Conservation (phyloP, 2,113 vertebrate genomes). For the Mugil cephalus region DNA sequence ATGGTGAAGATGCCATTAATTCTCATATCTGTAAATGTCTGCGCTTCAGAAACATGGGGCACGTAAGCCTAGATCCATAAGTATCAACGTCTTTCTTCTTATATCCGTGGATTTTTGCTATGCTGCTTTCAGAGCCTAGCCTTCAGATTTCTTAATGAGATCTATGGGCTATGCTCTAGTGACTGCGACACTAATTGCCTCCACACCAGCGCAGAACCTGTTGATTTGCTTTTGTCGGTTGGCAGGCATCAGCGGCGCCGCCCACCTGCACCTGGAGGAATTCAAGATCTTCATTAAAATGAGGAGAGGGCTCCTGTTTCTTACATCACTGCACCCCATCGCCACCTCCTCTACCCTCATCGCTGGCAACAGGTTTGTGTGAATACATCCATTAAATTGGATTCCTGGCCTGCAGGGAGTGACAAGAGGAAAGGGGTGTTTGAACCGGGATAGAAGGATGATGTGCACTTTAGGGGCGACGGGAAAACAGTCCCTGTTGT, state of each 20-base stretch:
- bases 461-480: conserved; percentile 63
- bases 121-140: conserved; percentile 21
- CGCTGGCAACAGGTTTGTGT: conserved; percentile 72
- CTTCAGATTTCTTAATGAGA: conserved; percentile 53
- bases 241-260: conserved; percentile 31
- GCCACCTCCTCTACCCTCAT: conserved; percentile 40
- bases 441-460: conserved; percentile 67
- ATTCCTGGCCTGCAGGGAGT: conserved; percentile 77
- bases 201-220: conserved; percentile 38
- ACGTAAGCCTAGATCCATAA: not conserved
- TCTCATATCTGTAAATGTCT: no score
- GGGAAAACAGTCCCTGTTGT: conserved; percentile 67
- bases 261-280: conserved; percentile 61
- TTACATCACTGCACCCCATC: conserved; percentile 56
- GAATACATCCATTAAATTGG: conserved; percentile 84
- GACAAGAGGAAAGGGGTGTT: conserved; percentile 67
- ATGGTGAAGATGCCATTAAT: not conserved
- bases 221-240: conserved; percentile 43
- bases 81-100: conserved; percentile 6
- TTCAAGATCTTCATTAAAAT: conserved; percentile 79
- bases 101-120: conserved; percentile 4
- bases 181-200: conserved; percentile 59
- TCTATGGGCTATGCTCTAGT: conserved; percentile 46
- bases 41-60: no score
- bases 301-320: conserved; percentile 58